phyloP scores from a whole-genome alignment of 2,888 invertebrate genomes.

The Masnerella sp. region DNA sequence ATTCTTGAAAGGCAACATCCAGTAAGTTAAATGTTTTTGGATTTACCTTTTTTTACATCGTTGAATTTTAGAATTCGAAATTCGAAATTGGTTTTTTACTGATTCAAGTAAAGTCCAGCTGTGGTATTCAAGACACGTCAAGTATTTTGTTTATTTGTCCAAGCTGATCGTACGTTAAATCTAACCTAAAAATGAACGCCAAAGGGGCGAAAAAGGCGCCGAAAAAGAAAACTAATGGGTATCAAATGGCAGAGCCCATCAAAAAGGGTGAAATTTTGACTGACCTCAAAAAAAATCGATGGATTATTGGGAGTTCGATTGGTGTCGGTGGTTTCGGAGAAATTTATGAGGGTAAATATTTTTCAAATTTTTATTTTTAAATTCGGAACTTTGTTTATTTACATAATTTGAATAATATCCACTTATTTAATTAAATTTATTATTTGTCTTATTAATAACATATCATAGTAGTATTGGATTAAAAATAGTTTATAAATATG shows the following conservation, averaged over 20 bases:
- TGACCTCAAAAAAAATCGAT: conserved; percentile 87
- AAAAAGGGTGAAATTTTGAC: conserved; percentile 86
- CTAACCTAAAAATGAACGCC: conserved; percentile 69
- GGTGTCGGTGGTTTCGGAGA: conserved; percentile 96
- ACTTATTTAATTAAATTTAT: no score
- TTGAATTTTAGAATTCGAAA: neutral
- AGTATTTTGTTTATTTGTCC: no score
- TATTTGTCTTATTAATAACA: no score
- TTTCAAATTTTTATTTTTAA: conserved; percentile 29
- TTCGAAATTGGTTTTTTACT: no score
- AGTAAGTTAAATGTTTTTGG: no score
- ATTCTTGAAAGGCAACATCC: neutral
- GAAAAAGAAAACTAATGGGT: conserved; percentile 77
- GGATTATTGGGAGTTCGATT: conserved; percentile 92
- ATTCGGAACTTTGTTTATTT: no score
- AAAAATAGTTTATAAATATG: neutral
- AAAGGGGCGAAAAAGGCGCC: conserved; percentile 68
- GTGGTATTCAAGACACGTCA: no score
- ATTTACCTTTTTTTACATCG: no score
- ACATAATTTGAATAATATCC: no score
- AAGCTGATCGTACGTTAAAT: no score
- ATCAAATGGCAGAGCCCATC: conserved; percentile 85
- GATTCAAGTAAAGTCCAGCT: no score
- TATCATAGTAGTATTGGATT: no score
- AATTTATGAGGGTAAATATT: conserved; percentile 86